Evolutionary conservation across 2,888 invertebrate genomes (phyloP).

Genomic region (Drosophila differens): DNA sequence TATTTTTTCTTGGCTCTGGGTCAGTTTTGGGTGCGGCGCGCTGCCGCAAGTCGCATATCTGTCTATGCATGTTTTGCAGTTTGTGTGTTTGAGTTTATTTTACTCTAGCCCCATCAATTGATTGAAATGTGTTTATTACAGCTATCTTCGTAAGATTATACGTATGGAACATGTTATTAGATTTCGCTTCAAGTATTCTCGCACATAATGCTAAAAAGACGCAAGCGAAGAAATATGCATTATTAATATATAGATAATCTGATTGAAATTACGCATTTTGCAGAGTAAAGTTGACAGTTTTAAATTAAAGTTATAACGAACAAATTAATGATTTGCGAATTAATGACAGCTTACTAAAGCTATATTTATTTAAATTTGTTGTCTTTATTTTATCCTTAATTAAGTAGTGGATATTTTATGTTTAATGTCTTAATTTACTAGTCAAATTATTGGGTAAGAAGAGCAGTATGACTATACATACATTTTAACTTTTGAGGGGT

Average conservation of each 20-base stretch:
- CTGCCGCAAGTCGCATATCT: constrained; percentile 16
- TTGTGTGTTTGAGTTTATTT: constrained; percentile 17
- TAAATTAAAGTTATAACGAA: neutral
- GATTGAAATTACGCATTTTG: neutral
- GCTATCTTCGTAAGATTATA: constrained; percentile 1
- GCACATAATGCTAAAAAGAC: neutral
- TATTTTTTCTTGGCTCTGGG: constrained; percentile 44
- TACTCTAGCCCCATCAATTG: constrained; percentile 24
- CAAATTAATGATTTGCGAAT: neutral
- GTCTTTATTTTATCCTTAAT: neutral
- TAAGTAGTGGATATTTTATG: neutral
- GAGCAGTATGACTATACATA: neutral
- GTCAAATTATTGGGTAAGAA: neutral
- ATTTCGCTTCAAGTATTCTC: neutral
- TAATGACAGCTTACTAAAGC: neutral
- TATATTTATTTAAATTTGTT: neutral
- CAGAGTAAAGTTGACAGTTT: neutral
- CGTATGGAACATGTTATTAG: neutral
- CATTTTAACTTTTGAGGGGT: neutral
- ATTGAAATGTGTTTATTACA: constrained; percentile 15
- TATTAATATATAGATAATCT: neutral
- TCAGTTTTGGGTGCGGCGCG: constrained; percentile 53
- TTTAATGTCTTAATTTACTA: neutral
- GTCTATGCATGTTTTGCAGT: neutral
- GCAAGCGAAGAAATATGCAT: neutral